Percentiles rank a stretch among this genome's conserved stretches.
Conservation (phyloP, 2,797 vertebrate species). For the Melanotaenia boesemani region DNA sequence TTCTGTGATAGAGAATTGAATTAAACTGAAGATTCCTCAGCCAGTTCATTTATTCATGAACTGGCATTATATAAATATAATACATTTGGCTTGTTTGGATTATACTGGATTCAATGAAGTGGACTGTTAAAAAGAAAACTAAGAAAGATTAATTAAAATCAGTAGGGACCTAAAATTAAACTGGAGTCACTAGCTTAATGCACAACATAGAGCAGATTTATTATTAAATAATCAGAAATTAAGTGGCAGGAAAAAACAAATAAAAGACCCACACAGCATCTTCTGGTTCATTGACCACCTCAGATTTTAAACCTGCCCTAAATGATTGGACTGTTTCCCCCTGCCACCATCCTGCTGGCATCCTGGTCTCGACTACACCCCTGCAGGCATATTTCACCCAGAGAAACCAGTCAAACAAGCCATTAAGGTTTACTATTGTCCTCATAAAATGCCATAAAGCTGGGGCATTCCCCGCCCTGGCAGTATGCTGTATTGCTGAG, state of each 20-base stretch:
- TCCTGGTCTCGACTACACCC: constrained; percentile 28
- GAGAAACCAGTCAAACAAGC: constrained; percentile 61
- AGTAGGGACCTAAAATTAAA: background rate
- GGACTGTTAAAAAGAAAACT: background rate
- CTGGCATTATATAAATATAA: too few species aligned
- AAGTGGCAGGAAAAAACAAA: background rate
- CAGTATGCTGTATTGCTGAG: constrained; percentile 33
- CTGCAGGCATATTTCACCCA: constrained; percentile 58
- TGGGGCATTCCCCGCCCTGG: constrained; percentile 34
- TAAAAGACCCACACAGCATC: background rate
- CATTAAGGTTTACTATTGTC: constrained; percentile 53
- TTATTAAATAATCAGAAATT: background rate
- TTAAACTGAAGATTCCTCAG: too few species aligned
- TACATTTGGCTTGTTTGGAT: background rate
- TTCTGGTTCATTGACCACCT: constrained; percentile 20
- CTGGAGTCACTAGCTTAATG: background rate
- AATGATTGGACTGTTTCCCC: constrained; percentile 32
- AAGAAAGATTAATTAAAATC: background rate
- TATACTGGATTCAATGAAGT: background rate
- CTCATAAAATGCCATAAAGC: constrained; percentile 58
- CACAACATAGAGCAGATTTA: background rate
- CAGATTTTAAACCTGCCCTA: constrained; percentile 41
- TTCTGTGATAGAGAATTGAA: too few species aligned
- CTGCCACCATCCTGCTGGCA: constrained; percentile 39
- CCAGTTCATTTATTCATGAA: too few species aligned